Percentiles rank a stretch among this genome's conserved stretches.
These are phyloP conservation scores for Rhynchophorus ferrugineus DNA, from an alignment of 1,140 invertebrate genomes.

Conservation along the genomic window DNA sequence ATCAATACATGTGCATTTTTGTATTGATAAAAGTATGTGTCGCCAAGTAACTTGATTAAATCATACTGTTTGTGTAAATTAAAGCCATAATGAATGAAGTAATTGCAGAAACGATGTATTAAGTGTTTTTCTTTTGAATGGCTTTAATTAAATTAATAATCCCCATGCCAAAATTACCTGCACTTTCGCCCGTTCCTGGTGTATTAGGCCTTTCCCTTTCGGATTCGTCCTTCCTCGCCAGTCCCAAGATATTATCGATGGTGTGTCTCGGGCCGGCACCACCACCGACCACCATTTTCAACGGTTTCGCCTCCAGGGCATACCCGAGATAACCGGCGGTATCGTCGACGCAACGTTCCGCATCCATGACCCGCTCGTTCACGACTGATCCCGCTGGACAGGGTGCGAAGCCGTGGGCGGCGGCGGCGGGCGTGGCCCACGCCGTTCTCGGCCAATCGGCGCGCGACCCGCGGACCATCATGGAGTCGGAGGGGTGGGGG, in stretches of 20 bases:
- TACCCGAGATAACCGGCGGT: slow-evolving; percentile 34
- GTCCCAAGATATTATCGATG: slow-evolving; percentile 42
- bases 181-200: slow-evolving; percentile 37
- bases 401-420: not conserved
- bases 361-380: slow-evolving; percentile 36
- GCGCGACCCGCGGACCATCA: not conserved
- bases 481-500: not conserved
- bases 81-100: too few relatives aligned
- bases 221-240: slow-evolving; percentile 34
- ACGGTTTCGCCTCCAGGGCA: slow-evolving; percentile 34
- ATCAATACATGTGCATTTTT: too few relatives aligned
- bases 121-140: too few relatives aligned
- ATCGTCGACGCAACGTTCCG: slow-evolving; percentile 37
- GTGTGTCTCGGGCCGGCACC: slow-evolving; percentile 41
- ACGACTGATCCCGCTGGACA: not conserved
- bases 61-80: too few relatives aligned
- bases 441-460: not conserved
- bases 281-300: slow-evolving; percentile 37
- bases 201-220: slow-evolving; percentile 32
- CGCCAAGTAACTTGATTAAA: too few relatives aligned
- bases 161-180: too few relatives aligned
- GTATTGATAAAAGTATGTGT: too few relatives aligned
- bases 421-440: not conserved
- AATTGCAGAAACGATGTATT: too few relatives aligned
- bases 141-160: too few relatives aligned